Evolutionary conservation across 2,888 invertebrate species (phyloP), one percentile per base, ranked within the genome.

Genomic region (Drosophila nigricruria): DNA sequence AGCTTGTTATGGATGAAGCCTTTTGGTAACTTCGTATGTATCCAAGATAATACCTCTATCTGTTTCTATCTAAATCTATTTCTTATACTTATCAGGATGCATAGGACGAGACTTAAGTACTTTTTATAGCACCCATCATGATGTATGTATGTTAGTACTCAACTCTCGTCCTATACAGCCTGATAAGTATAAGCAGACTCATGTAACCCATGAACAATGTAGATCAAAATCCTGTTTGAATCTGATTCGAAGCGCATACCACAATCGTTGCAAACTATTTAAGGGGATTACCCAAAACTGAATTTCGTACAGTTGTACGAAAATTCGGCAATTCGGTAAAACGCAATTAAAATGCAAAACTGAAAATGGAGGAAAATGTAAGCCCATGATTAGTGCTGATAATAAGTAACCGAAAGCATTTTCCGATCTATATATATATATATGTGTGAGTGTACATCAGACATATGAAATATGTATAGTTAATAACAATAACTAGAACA

Each of bases 341-440:
- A 38, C 42, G 30, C 54, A 54, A 66, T 66, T 66, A 52, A 52
- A 43, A 65, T 67, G 18, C 30, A 67, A 50, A 65, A 36, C 67
- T 20, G 52, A 23, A 67, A 66, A 67, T 67, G 36, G 12, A 30
- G 12, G 8, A 23, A n/a, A 38, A 12, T 38, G 38, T 63, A 64
- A 63, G 34, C 38, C 14, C n/a, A 34, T 63, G 45, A 63, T 63
- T 63, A 63, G 30, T 45, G 36, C 5, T 18, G 18, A 32, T 65
- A 53, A 67, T 66, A 52, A 18, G 40, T 52, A 66, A n/a, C 20
- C 42, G n/a, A 18, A 66, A 56, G 23, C 20, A 56, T 20, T 27
- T 47, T 6, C 20, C 32, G 20, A 50, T 34, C 20, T 20, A 25
- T 40, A 9, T 25, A 3, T 14, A 14, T 14, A 9, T 8, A 8